A percentile compares a stretch with the other conserved stretches of the same genome.
Conservation (phyloP, 2,888 invertebrate species). For the Melinaea marsaeus region DNA sequence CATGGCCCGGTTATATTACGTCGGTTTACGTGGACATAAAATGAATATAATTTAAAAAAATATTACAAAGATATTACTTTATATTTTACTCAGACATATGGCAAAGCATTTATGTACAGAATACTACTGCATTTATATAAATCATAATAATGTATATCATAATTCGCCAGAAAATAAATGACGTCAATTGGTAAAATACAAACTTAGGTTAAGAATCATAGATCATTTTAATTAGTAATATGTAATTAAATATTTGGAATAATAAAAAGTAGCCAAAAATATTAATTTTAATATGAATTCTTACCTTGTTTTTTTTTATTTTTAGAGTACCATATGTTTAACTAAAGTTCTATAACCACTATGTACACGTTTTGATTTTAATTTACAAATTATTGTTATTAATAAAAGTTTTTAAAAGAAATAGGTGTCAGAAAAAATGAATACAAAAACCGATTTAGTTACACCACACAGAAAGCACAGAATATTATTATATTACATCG, state of each 20-base stretch:
- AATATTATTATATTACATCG: slow-evolving; percentile 30
- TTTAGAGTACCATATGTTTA: neutral
- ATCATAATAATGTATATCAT: too few relatives aligned
- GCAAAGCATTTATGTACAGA: too few relatives aligned
- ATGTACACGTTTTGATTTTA: neutral
- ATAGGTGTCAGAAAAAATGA: slow-evolving; percentile 5
- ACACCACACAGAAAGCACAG: slow-evolving; percentile 30
- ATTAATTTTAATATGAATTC: neutral
- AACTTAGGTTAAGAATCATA: too few relatives aligned
- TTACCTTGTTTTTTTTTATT: neutral
- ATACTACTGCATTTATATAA: too few relatives aligned
- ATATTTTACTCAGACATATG: too few relatives aligned
- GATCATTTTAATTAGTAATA: too few relatives aligned
- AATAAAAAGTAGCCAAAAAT: neutral
- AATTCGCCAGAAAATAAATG: too few relatives aligned
- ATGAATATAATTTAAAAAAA: neutral
- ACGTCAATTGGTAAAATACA: too few relatives aligned
- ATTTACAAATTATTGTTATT: too few relatives aligned
- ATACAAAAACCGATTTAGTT: slow-evolving; percentile 22
- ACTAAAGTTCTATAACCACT: neutral
- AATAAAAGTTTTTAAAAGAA: too few relatives aligned
- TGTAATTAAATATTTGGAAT: neutral
- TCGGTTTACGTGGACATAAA: neutral
- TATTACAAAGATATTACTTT: too few relatives aligned
- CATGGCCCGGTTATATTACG: neutral